Evolutionary conservation across 2,797 vertebrate genomes (phyloP).

Genomic region (Pangasius mekongensis): DNA sequence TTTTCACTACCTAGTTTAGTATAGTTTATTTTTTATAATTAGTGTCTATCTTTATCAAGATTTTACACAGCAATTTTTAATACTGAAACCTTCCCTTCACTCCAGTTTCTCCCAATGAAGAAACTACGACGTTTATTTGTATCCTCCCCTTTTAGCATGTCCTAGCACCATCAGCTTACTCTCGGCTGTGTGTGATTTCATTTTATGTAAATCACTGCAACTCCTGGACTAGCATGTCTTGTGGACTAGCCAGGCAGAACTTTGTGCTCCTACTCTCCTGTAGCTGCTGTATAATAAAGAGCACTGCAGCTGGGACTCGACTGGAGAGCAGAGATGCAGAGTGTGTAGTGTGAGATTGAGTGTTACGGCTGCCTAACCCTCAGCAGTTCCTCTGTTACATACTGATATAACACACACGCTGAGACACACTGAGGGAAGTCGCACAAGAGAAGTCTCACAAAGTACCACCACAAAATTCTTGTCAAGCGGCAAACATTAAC

Average conservation of each 20-base stretch:
- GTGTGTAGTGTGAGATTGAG: slow-evolving; percentile 9
- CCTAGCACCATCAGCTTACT: not conserved
- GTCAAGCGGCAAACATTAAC: not conserved
- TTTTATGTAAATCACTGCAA: not conserved
- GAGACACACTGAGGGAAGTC: not conserved
- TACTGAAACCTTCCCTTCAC: no score
- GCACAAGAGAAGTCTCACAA: not conserved
- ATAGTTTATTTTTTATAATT: not conserved
- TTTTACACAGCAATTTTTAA: not conserved
- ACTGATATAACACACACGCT: slow-evolving; percentile 10
- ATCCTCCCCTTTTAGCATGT: not conserved
- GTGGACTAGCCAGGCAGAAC: not conserved
- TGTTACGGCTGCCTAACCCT: slow-evolving; percentile 15
- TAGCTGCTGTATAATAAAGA: not conserved
- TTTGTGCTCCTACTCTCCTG: not conserved
- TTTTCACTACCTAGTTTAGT: not conserved
- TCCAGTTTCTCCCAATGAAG: not conserved
- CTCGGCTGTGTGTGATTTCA: not conserved
- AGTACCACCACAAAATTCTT: not conserved
- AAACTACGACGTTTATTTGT: not conserved
- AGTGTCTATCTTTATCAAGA: no score
- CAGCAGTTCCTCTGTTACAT: not conserved
- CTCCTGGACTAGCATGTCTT: not conserved
- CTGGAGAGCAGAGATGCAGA: slow-evolving; percentile 1
- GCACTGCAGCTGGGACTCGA: not conserved